Conservation (phyloP, 1,140 invertebrate species). For the Metaphire vulgaris region DNA sequence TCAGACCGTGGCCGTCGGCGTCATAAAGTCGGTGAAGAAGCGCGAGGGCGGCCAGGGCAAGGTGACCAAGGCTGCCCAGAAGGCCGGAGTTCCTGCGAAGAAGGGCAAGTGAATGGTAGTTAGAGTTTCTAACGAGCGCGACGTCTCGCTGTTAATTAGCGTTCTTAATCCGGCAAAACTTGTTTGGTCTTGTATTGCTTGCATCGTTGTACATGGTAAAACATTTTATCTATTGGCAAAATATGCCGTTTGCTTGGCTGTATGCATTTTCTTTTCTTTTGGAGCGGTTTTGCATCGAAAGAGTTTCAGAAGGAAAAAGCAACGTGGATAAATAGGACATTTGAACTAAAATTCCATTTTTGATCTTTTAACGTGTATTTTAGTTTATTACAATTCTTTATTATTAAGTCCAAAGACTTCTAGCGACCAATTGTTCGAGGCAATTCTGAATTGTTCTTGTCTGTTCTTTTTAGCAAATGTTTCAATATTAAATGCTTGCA, state of each 20-base stretch:
- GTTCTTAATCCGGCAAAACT: neutral
- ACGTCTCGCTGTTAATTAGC: neutral
- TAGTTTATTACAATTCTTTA: too few relatives aligned
- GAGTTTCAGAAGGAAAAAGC: neutral
- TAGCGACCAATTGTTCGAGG: too few relatives aligned
- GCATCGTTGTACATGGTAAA: too few relatives aligned
- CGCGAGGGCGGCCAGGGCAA: slow-evolving; percentile 71
- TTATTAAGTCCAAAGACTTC: too few relatives aligned
- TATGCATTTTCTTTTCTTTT: neutral
- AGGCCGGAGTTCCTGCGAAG: slow-evolving; percentile 64
- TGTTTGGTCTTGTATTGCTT: neutral
- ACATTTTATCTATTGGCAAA: too few relatives aligned
- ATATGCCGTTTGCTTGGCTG: too few relatives aligned
- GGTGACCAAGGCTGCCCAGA: slow-evolving; percentile 95
- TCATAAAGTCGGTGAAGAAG: slow-evolving; percentile 67
- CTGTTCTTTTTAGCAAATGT: neutral
- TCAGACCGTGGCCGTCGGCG: slow-evolving; percentile 97
- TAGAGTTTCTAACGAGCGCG: neutral
- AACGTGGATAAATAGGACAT: too few relatives aligned
- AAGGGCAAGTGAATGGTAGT: slow-evolving; percentile 31
- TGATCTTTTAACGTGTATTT: too few relatives aligned
- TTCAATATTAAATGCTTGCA: neutral
- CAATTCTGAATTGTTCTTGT: neutral
- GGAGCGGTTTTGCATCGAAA: neutral
- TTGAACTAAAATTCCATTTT: too few relatives aligned